Percentiles rank a stretch among this genome's conserved stretches.
These are phyloP conservation scores for Xiphorhynchus erythropygius DNA, from an alignment of 2,797 vertebrate genomes.

Conservation along the genomic window DNA sequence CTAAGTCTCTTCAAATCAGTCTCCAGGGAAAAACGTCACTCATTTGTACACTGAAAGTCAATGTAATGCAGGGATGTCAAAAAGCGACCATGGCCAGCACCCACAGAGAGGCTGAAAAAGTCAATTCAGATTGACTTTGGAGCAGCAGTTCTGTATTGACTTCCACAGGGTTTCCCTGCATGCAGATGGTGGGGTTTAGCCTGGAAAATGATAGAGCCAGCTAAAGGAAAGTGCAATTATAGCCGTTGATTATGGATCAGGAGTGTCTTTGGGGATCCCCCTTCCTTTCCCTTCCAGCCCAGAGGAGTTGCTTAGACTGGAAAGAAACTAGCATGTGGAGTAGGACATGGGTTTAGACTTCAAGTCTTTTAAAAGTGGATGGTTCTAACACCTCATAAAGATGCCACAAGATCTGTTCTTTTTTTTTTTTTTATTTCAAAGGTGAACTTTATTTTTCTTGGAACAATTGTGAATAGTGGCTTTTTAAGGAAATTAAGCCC, in stretches of 20 bases:
- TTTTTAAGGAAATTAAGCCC: background rate
- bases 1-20: constrained; percentile 20
- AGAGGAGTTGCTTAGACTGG: background rate
- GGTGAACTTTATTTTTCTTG: background rate
- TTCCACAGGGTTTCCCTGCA: constrained; percentile 9
- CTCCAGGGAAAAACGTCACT: background rate
- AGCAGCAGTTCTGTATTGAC: background rate
- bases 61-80: background rate
- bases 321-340: background rate
- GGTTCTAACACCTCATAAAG: background rate
- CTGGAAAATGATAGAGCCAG: background rate
- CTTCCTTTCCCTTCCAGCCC: background rate
- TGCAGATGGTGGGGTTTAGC: background rate
- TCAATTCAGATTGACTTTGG: background rate
- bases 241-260: background rate
- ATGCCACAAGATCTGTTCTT: background rate
- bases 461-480: background rate
- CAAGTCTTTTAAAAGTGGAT: background rate
- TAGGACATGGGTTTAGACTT: background rate
- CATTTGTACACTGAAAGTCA: constrained; percentile 8
- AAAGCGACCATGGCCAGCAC: background rate
- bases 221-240: background rate
- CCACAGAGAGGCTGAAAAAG: constrained; percentile 37
- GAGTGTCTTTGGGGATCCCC: background rate
- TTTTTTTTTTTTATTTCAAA: background rate